phyloP scores from a whole-genome alignment of 2,888 invertebrate species.

The Melieria picta region DNA sequence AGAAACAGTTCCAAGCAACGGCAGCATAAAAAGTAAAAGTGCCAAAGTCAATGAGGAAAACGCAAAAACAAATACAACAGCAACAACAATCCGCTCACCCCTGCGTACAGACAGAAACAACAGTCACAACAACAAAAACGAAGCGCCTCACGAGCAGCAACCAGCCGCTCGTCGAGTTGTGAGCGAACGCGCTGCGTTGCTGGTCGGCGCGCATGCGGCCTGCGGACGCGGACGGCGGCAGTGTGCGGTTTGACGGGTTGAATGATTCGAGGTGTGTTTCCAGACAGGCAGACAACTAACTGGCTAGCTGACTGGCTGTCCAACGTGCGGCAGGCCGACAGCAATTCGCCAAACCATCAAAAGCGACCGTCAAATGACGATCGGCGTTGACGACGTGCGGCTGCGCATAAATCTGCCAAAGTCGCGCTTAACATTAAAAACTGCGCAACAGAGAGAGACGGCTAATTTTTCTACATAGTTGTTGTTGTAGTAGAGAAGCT shows the following conservation, averaged over 20 bases:
- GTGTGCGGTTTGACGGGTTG: not conserved
- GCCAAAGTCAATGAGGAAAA: slow-evolving; percentile 24
- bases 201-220: not conserved
- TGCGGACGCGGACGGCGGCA: not conserved
- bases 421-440: too few species aligned
- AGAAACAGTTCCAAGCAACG: not conserved
- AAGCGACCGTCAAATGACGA: not conserved
- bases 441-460: too few species aligned
- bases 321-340: not conserved
- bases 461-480: too few species aligned
- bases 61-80: not conserved
- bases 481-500: not conserved
- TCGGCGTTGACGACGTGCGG: not conserved
- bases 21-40: slow-evolving; percentile 30
- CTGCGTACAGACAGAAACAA: not conserved
- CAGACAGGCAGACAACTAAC: not conserved
- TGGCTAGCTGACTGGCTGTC: not conserved
- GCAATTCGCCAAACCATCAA: not conserved
- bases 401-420: not conserved
- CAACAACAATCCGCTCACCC: not conserved
- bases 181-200: not conserved
- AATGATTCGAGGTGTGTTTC: slow-evolving; percentile 1
- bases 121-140: not conserved
- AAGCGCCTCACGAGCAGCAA: not conserved
- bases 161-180: not conserved